Evolutionary conservation across 2,113 vertebrate species (phyloP), one percentile per base, ranked within the genome.

Genomic region (Vulpes vulpes): DNA sequence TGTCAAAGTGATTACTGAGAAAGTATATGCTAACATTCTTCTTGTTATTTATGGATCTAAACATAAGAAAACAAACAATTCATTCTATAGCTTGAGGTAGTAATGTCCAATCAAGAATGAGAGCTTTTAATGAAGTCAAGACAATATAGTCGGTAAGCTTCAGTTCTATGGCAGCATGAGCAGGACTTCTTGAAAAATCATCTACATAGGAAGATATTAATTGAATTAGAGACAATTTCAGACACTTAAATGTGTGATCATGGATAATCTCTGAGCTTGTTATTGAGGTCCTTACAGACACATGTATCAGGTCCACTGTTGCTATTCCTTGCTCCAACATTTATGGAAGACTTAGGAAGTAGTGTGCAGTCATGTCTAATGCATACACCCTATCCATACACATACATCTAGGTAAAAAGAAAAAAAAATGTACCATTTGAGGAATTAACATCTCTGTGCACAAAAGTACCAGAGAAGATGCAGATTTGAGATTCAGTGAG

Each of bases 21-120:
- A 94, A 80, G 2, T 9, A 60, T n/a, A 11, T 65, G 10, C 38
- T 94, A 90, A 87, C 1, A 80, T 62, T 59, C 3, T 62, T 87
- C 15, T 49, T 64, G 51, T 82, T 79, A 57, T 64, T 62, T 87
- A 65, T 53, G 15, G 49, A 3, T 73, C 67, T 53, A 90, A 93
- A 82, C 3, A 85, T 2, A 67, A 67, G 19, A 32, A 83, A 57
- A 91, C 38, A 62, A 62, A 55, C 19, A 86, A 14, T 14, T 14
- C 12, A 71, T 69, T 92, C 65, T 32, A 49, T n/a, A 84, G 32
- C 51, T 81, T 84, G 51, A 74, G 30, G 20, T 30, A 91, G 9
- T 76, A 30, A 80, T 19, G 87, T 82, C 5, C 15, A 93, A 78
- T 83, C 87, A 95, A 84, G 30, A 96, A 95, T 49, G 32, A 60